Base-by-base conservation (phyloP, 2,888 invertebrate species). In the Octonoba sinensis region DNA sequence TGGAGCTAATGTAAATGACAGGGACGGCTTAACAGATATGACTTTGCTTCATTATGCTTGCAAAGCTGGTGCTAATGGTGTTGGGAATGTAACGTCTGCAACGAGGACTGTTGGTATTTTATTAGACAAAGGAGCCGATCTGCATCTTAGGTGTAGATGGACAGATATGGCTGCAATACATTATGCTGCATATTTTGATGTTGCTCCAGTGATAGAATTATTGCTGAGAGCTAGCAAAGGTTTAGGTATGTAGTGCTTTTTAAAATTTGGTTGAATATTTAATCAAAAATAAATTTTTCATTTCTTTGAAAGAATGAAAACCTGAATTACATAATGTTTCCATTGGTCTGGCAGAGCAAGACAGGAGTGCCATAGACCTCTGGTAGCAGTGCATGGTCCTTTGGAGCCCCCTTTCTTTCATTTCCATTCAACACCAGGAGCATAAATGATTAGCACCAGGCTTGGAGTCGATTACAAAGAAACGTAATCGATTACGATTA, bases 21-120 rank as follows among this genome's bases (percentile, higher is more conserved):
- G 90, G 72, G 90, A 90, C 87, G 89, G 89, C 3, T 85, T 90
- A 44, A 90, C 90, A 3, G 90, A 90, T 85, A 90, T 90, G 90
- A 90, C 90, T 1, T 85, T 90, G 60, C 86, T 90, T 20, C 90
- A 90, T 85, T 90, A 89, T 87, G 89, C 89, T n/a, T 88, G 89
- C 83, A 90, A 90, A 86, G 88, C 90, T 22, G 90, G 90, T 36
- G 89, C 90, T 1, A 87, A 87, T 64, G 90, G 90, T 15, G 88
- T 90, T 18, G 88, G 88, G 1, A 86, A 87, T 84, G 86, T 84
- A 3, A 84, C 83, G 1, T 73, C 84, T 15, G 87, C 87, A 6
- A 84, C 86, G 8, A 73, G 86, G 85, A 86, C 87, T 22, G 87
- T 87, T 27, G 84, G 85, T 59, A 82, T 85, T 20, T 84, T 88